phyloP scores from a whole-genome alignment of 2,888 invertebrate genomes.

The Leptinotarsa haldemani region DNA sequence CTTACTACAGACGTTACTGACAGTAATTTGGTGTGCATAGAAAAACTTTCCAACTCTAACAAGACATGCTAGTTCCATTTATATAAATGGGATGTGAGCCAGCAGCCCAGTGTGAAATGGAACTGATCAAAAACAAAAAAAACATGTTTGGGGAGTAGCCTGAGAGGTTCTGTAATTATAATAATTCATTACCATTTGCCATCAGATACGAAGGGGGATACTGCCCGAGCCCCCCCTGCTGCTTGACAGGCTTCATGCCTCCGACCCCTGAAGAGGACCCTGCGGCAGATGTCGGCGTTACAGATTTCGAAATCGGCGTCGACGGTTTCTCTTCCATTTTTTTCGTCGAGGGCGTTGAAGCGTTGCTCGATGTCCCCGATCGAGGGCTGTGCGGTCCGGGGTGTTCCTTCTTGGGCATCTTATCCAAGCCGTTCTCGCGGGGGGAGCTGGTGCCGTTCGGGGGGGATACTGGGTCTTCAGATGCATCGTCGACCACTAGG shows the following conservation, averaged over 20 bases:
- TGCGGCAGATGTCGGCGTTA: conserved; percentile 82
- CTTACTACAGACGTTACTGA: too few species aligned
- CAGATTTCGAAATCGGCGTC: conserved; percentile 91
- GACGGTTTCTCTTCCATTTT: conserved; percentile 89
- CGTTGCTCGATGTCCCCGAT: conserved; percentile 90
- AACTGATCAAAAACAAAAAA: too few species aligned
- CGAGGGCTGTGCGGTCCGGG: conserved; percentile 78
- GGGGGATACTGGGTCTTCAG: conserved; percentile 89
- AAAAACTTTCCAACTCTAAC: too few species aligned
- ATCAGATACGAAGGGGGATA: conserved; percentile 73
- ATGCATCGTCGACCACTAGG: conserved; percentile 94
- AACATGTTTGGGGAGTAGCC: too few species aligned
- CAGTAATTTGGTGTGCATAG: too few species aligned
- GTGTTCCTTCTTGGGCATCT: conserved; percentile 82
- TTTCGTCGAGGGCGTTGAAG: conserved; percentile 90
- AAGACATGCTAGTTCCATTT: too few species aligned
- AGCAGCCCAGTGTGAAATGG: too few species aligned
- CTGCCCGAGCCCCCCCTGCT: conserved; percentile 66
- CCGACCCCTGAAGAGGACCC: conserved; percentile 66
- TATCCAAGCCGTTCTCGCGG: conserved; percentile 87
- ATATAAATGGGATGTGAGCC: too few species aligned
- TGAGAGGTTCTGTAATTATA: background rate
- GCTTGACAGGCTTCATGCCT: conserved; percentile 70
- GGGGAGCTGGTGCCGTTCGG: conserved; percentile 92
- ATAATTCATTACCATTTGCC: conserved; percentile 64